Base-by-base conservation (phyloP, 2,888 invertebrate genomes). In the Troides aeacus region DNA sequence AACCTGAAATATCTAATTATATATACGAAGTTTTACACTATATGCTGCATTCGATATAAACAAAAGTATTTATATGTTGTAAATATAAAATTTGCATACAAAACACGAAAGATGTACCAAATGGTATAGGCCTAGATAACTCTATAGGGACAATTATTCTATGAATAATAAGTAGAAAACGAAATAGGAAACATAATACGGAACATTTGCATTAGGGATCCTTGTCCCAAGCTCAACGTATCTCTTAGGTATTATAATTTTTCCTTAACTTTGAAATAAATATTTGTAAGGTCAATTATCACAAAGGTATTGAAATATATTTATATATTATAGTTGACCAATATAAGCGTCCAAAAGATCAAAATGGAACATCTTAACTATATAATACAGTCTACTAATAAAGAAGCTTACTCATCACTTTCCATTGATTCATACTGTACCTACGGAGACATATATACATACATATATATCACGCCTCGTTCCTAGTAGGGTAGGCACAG, bases 121-220 rank as follows among this genome's bases (percentile, higher is more conserved):
- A n/a, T 53, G 61, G 39, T 15, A n/a, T 24, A 46, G 46, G 50
- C 30, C 5, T 53, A 36, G 15, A 66, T 56, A 61, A 64, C 24
- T 23, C 42, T 39, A 65, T 65, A 53, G 56, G 56, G 30, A 62
- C 58, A 63, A 63, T 66, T 66, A 70, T 70, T 66, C 70, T 30
- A 70, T 70, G 70, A 70, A 70, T 70, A 70, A 66, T 60, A 66
- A 70, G 53, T 18, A 70, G 66, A 50, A 63, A 59, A 70, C 56
- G 62, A 66, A 66, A 66, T 65, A 66, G 70, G 36, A 70, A 70
- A 63, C 58, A 58, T 30, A 42, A 63, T 60, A 56, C 30, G 18
- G 30, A 23, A n/a, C 62, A 50, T 62, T 58, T 59, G 56, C 59
- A 66, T 66, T 56, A 60, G n/a, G 21, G 59, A 59, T 60, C 59